Evolutionary conservation across 2,797 vertebrate genomes (phyloP).

Genomic region (Agapornis canus): DNA sequence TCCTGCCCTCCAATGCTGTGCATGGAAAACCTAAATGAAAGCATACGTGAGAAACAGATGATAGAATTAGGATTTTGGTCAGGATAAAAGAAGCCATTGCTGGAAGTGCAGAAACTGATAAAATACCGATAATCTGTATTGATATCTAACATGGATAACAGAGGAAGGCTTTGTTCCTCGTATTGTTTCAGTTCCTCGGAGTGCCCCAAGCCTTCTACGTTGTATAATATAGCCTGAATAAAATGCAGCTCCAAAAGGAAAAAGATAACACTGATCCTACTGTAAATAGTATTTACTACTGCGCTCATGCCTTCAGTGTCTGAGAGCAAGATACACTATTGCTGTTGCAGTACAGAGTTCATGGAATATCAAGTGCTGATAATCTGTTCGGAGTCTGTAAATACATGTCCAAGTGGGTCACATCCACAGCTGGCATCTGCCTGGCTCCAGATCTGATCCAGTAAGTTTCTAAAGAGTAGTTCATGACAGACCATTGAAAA

Average conservation of each 20-base stretch:
- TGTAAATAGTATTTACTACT: not conserved
- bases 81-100: not conserved
- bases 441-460: conserved; percentile 63
- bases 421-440: conserved; percentile 63
- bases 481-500: conserved; percentile 63
- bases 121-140: not conserved
- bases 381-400: conserved; percentile 36
- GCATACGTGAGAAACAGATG: not conserved
- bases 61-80: not conserved
- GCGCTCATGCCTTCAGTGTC: not conserved
- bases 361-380: conserved; percentile 43
- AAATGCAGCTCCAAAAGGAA: not conserved
- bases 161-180: not conserved
- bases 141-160: not conserved
- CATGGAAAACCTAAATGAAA: not conserved
- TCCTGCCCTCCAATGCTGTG: not conserved
- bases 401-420: conserved; percentile 39
- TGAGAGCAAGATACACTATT: not conserved
- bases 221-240: not conserved
- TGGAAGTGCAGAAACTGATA: not conserved
- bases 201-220: not conserved
- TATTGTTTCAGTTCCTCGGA: not conserved
- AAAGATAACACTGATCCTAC: not conserved
- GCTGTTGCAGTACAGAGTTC: conserved; percentile 34
- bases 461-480: conserved; percentile 55